These are phyloP conservation scores for Todiramphus chloris DNA, from an alignment of 2,113 vertebrate species.

Conservation along the genomic window DNA sequence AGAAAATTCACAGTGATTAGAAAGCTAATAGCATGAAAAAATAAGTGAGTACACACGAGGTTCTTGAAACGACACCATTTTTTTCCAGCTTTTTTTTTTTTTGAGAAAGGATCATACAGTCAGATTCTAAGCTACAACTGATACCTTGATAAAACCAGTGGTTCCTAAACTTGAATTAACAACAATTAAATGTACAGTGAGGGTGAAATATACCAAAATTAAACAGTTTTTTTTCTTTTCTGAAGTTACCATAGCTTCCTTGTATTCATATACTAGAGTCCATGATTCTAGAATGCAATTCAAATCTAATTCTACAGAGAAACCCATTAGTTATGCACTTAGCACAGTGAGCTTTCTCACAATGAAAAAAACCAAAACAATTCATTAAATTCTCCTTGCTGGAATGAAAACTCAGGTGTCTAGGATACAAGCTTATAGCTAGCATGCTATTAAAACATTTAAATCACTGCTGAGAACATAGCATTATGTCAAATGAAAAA, in stretches of 20 bases:
- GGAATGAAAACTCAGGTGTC: neutral
- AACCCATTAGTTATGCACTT: neutral
- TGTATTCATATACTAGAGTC: neutral
- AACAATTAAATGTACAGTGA: neutral
- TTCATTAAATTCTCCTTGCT: neutral
- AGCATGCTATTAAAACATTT: neutral
- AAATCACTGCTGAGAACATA: neutral
- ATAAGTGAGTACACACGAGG: neutral
- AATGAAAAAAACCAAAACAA: neutral
- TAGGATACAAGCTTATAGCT: neutral
- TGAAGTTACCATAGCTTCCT: neutral
- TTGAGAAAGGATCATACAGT: neutral
- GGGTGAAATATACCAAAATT: neutral
- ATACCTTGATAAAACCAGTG: neutral
- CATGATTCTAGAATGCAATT: neutral
- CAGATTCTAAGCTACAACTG: neutral
- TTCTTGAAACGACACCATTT: accelerated
- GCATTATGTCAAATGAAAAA: neutral
- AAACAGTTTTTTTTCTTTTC: neutral
- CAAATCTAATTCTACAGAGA: neutral
- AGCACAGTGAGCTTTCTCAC: neutral
- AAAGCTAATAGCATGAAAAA: neutral
- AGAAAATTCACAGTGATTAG: neutral
- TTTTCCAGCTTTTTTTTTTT: neutral
- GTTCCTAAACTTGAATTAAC: neutral